phyloP scores from a whole-genome alignment of 2,113 vertebrate species.

The Paralichthys olivaceus region DNA sequence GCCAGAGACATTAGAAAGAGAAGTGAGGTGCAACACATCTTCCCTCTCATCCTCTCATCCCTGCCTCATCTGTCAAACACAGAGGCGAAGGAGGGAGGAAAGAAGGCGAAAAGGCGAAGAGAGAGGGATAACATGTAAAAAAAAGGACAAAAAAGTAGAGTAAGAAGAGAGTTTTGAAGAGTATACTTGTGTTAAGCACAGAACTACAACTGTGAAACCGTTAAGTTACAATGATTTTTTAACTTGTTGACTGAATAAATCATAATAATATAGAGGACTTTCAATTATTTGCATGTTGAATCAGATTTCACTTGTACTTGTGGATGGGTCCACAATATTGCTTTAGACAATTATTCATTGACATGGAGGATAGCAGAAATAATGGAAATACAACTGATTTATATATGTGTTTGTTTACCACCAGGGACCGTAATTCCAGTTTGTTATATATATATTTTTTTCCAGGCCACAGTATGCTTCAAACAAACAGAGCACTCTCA shows the following conservation, averaged over 20 bases:
- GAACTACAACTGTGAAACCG: background rate
- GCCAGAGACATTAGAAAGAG: slow-evolving; percentile 76
- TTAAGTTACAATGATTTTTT: background rate
- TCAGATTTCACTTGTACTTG: no score
- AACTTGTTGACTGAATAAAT: background rate
- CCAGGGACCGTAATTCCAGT: background rate
- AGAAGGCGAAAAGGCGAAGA: background rate
- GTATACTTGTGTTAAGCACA: background rate
- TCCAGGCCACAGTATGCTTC: no score
- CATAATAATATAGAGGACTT: background rate
- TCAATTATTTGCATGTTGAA: background rate
- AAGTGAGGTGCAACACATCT: slow-evolving; percentile 78
- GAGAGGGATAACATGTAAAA: slow-evolving; percentile 21
- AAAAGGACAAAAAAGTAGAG: slow-evolving; percentile 13
- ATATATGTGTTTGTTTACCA: background rate
- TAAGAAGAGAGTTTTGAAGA: background rate
- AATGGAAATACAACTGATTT: no score
- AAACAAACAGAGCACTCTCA: no score
- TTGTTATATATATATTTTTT: no score
- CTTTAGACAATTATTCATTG: no score
- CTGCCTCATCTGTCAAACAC: slow-evolving; percentile 73
- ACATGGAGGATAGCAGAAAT: no score
- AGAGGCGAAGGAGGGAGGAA: slow-evolving; percentile 11
- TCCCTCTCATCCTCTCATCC: slow-evolving; percentile 65
- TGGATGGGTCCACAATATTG: no score